These are phyloP conservation scores for Leptogaster cylindrica DNA, from an alignment of 2,888 invertebrate genomes.

Conservation along the genomic window DNA sequence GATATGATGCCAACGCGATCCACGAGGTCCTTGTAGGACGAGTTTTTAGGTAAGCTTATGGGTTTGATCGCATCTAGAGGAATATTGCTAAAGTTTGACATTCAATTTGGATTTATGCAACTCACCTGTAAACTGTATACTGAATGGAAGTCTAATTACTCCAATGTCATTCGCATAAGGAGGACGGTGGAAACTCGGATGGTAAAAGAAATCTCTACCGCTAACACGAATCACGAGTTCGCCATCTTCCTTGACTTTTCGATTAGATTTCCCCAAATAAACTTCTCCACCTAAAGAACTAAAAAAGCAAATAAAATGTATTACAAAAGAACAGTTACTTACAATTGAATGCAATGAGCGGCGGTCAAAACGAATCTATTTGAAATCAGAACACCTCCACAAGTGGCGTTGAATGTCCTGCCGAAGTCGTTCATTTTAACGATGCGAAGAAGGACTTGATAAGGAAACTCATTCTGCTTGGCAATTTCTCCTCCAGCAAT, in stretches of 20 bases:
- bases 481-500: constrained; percentile 58
- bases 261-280: constrained; percentile 30
- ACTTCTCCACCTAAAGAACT: constrained; percentile 28
- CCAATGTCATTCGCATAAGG: constrained; percentile 59
- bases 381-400: too few relatives aligned
- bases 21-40: neutral
- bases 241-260: constrained; percentile 5
- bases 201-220: constrained; percentile 53
- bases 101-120: too few relatives aligned
- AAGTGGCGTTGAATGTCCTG: too few relatives aligned
- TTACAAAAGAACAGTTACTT: too few relatives aligned
- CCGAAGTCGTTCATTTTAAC: too few relatives aligned
- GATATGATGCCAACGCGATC: neutral
- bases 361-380: too few relatives aligned
- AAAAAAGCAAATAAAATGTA: neutral
- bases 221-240: constrained; percentile 16
- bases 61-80: neutral
- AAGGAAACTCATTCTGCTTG: constrained; percentile 55
- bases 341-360: too few relatives aligned
- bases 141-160: constrained; percentile 55
- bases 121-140: constrained; percentile 57
- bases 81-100: too few relatives aligned
- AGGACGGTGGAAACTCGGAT: constrained; percentile 58
- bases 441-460: too few relatives aligned
- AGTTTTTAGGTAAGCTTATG: neutral